Percentiles rank a stretch among this genome's conserved stretches.
Conservation (phyloP, 2,797 vertebrate species). For the Sebastes elongatus region DNA sequence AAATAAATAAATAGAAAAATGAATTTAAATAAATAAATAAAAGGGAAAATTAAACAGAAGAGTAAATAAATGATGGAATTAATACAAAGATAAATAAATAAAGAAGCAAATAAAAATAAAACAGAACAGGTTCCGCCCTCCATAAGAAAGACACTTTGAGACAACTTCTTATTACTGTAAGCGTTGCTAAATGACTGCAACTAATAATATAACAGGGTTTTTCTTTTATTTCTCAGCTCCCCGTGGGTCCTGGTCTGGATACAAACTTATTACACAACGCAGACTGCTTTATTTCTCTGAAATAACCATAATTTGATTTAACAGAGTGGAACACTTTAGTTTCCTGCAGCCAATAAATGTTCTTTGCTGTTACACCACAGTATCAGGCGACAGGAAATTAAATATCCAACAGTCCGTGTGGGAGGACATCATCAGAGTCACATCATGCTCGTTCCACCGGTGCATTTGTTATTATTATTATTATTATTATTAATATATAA, state of each 20-base stretch:
- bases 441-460: background rate
- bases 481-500: background rate
- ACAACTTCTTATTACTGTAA: background rate
- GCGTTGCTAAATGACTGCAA: background rate
- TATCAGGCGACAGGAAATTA: background rate
- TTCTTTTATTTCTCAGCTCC: background rate
- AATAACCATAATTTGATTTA: background rate
- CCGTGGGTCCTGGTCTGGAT: background rate
- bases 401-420: background rate
- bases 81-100: too few relatives aligned
- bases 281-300: background rate
- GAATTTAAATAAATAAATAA: too few relatives aligned
- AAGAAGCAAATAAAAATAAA: too few relatives aligned
- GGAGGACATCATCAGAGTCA: conserved; percentile 1
- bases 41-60: too few relatives aligned
- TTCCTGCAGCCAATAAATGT: background rate
- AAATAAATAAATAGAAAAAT: too few relatives aligned
- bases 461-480: background rate
- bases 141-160: background rate
- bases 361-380: background rate
- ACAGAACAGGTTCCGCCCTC: too few relatives aligned
- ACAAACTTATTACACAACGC: background rate
- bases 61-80: too few relatives aligned
- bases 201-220: background rate
- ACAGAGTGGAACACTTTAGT: background rate